A percentile compares a stretch with the other conserved stretches of the same genome.
Conservation (phyloP, 2,797 vertebrate species). For the Helarctos malayanus region DNA sequence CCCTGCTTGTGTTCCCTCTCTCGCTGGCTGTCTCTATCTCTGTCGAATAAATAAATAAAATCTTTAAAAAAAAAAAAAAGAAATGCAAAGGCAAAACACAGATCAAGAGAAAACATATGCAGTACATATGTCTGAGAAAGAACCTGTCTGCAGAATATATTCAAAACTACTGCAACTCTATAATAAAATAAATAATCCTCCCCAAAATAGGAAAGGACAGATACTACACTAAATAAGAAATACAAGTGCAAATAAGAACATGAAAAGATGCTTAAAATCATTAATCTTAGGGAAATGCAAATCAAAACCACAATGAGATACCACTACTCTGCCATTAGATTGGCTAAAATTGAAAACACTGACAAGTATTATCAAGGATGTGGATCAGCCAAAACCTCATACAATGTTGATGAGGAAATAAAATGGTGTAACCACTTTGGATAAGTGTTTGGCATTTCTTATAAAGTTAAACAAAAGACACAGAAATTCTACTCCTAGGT, state of each 20-base stretch:
- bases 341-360: not conserved
- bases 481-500: not conserved
- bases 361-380: not conserved
- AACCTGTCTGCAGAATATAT: not conserved
- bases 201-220: not conserved
- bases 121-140: not conserved
- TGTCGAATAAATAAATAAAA: no score
- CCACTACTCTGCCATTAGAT: not conserved
- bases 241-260: not conserved
- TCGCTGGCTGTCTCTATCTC: no score
- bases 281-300: not conserved
- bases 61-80: no score
- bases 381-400: not conserved
- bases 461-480: slow-evolving; percentile 9
- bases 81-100: not conserved
- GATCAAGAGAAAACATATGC: not conserved
- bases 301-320: not conserved
- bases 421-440: not conserved
- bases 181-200: slow-evolving; percentile 27
- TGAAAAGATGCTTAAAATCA: not conserved
- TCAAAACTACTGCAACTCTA: slow-evolving; percentile 24
- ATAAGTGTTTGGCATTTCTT: not conserved
- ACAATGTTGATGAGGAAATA: not conserved
- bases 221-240: not conserved
- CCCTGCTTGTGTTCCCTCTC: no score